Conservation (phyloP, 2,888 invertebrate genomes). For the Cepaea hortensis region DNA sequence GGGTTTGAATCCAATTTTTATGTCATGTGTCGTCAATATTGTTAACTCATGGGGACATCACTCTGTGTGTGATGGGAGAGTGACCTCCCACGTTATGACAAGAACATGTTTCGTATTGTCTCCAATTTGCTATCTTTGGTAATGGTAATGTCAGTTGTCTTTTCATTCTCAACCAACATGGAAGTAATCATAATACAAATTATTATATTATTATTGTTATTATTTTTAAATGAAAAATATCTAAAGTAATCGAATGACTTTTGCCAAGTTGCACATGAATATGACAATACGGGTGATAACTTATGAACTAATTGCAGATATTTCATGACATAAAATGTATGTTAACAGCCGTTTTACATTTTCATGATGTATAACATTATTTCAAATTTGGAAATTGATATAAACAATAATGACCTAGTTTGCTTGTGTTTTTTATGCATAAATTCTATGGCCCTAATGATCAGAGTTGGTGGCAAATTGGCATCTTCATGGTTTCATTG, state of each 20-base stretch:
- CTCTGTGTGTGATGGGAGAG: neutral
- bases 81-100: neutral
- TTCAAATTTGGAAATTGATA: neutral
- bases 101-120: too few species aligned
- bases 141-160: too few species aligned
- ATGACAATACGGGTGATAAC: too few species aligned
- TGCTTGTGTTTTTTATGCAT: neutral
- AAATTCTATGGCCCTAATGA: neutral
- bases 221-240: neutral
- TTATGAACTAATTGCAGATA: too few species aligned
- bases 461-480: constrained; percentile 33
- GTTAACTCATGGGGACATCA: constrained; percentile 21
- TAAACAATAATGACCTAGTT: neutral
- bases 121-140: too few species aligned
- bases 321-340: too few species aligned
- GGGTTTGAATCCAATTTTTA: neutral
- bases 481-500: neutral
- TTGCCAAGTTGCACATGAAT: too few species aligned
- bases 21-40: neutral
- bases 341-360: too few species aligned
- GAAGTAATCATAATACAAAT: too few species aligned
- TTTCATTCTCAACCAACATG: too few species aligned
- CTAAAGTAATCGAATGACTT: too few species aligned
- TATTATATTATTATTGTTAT: neutral
- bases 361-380: neutral